Base-by-base conservation (phyloP, 2,113 vertebrate genomes). In the Sigmodon hispidus region DNA sequence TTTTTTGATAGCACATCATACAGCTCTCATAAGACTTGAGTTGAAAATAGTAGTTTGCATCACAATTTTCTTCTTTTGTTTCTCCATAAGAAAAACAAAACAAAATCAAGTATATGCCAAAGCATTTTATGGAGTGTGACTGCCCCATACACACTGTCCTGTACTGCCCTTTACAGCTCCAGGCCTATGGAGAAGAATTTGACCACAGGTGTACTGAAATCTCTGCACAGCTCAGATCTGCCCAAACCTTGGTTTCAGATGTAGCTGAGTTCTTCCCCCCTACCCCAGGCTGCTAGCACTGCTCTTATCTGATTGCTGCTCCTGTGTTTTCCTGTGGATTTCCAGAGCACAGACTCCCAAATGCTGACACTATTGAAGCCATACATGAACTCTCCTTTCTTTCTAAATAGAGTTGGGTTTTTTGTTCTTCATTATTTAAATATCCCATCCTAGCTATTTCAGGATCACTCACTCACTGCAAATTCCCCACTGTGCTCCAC, bases 131-230 rank as follows among this genome's bases (percentile, higher is more conserved):
- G 22, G 2, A 70, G 43, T 63, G 3, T 65, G 75, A 84, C 31
- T 16, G 34, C 26, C 63, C 40, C n/a, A n/a, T n/a, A n/a, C n/a
- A n/a, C n/a, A n/a, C n/a, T n/a, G n/a, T n/a, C n/a, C n/a, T n/a
- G n/a, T n/a, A n/a, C n/a, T n/a, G n/a, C n/a, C n/a, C n/a, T n/a
- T 0, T 2, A 3, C 2, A 43, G 24, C 29, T 59, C 11, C 29
- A 77, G 61, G 85, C 8, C 50, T 50, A 0, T 22, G 6, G 16
- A 70, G 63, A 73, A 34, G 48, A 87, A 34, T 5, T 22, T 36
- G 63, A 43, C 31, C 29, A 2, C 0, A 0, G 29, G 52, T 24
- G 31, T 75, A 52, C 34, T 16, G 90, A 77, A 52, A 55, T 24
- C 7, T 24, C 6, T 59, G n/a, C 24, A 21, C 2, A 3, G 52